Evolutionary conservation across 2,797 vertebrate species (phyloP).

Genomic region (Coracias cyanogaster): DNA sequence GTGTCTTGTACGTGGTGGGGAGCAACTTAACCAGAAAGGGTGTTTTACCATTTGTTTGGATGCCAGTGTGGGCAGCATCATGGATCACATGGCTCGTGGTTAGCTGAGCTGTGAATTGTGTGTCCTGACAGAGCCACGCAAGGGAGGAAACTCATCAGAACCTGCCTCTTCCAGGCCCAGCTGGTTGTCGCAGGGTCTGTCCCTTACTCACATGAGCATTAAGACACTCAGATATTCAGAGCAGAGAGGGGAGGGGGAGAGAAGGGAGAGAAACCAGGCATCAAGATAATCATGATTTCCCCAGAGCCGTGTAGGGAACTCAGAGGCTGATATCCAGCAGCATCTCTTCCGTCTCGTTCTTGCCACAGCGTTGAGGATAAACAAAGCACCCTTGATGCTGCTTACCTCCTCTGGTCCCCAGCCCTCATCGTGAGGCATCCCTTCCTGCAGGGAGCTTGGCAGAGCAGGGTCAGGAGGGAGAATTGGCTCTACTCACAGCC

Average conservation of each 20-base stretch:
- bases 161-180: neutral
- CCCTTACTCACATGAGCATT: neutral
- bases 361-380: neutral
- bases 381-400: neutral
- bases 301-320: neutral
- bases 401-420: neutral
- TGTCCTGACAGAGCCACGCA: neutral
- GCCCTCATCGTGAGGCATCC: neutral
- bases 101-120: neutral
- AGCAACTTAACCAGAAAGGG: neutral
- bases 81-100: neutral
- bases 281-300: slow-evolving; percentile 50
- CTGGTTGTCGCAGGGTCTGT: neutral
- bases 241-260: neutral
- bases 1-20: neutral
- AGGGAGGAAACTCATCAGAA: neutral
- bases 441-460: neutral
- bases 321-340: slow-evolving; percentile 12
- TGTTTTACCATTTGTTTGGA: neutral
- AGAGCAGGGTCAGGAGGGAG: neutral
- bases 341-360: neutral
- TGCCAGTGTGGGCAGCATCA: neutral
- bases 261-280: slow-evolving; percentile 6
- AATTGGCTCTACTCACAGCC: neutral
- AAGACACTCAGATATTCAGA: slow-evolving; percentile 29